Conservation (phyloP, 2,888 invertebrate genomes). For the Meteorus colon region DNA sequence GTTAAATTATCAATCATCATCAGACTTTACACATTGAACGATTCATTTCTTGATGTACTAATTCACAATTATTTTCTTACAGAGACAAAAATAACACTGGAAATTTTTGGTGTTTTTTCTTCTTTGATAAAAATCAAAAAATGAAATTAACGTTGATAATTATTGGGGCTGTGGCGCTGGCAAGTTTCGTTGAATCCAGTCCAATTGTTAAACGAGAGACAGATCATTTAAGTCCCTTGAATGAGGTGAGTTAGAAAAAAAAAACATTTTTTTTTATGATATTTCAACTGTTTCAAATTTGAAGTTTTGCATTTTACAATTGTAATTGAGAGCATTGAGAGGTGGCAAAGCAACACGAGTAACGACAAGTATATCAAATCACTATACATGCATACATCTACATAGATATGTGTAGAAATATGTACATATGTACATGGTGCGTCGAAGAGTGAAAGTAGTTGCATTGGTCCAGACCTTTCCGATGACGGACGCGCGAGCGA, state of each 20-base stretch:
- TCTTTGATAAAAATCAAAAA: neutral
- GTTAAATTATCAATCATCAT: neutral
- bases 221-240: constrained; percentile 66
- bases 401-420: neutral
- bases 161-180: constrained; percentile 57
- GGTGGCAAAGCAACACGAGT: neutral
- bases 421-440: constrained; percentile 41
- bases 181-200: constrained; percentile 56
- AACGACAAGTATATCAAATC: constrained; percentile 1
- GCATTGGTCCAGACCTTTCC: constrained; percentile 43
- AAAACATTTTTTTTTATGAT: neutral
- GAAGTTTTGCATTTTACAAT: neutral
- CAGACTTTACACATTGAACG: neutral
- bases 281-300: neutral
- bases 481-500: constrained; percentile 21
- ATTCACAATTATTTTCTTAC: too few relatives aligned
- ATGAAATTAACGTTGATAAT: constrained; percentile 63
- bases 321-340: neutral
- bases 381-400: neutral
- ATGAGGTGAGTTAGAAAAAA: constrained; percentile 66
- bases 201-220: constrained; percentile 65
- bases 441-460: constrained; percentile 67
- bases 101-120: too few relatives aligned
- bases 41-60: too few relatives aligned
- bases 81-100: too few relatives aligned